A percentile compares a stretch with the other conserved stretches of the same genome.
Conservation (phyloP, 2,888 invertebrate genomes). For the Rhamphomyia laevipes region DNA sequence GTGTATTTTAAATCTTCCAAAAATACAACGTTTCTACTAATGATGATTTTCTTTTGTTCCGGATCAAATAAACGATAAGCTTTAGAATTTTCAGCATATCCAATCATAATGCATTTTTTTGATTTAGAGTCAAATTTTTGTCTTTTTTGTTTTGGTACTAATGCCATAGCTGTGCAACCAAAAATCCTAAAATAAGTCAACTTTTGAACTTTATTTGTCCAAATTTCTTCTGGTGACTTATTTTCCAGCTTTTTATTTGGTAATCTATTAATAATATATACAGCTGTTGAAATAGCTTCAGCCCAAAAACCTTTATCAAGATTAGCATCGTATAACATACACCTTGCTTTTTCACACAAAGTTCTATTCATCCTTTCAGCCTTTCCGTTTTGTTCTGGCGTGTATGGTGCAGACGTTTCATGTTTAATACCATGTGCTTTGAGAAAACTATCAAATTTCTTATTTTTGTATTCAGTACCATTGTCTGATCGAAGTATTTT, state of each 20-base stretch:
- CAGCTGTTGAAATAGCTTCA: background rate
- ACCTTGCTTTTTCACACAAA: conserved; percentile 17
- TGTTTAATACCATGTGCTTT: background rate
- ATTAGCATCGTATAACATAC: conserved; percentile 13
- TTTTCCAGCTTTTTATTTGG: background rate
- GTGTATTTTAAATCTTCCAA: no score
- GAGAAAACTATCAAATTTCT: background rate
- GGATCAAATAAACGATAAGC: no score
- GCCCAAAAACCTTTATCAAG: background rate
- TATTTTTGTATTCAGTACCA: conserved; percentile 4
- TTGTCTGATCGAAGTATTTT: conserved; percentile 2
- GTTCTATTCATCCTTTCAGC: conserved; percentile 18
- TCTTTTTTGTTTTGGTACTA: conserved; percentile 4
- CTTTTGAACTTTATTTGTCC: conserved; percentile 24
- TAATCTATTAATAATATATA: background rate
- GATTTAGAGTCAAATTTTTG: no score
- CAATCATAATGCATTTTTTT: no score
- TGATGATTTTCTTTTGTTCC: no score
- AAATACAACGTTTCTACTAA: no score
- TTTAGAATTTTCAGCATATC: no score
- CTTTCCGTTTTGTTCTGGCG: conserved; percentile 19
- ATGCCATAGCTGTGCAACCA: conserved; percentile 17
- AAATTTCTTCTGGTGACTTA: conserved; percentile 21
- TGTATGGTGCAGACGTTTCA: conserved; percentile 7
- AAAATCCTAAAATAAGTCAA: conserved; percentile 26